phyloP scores from a whole-genome alignment of 2,797 vertebrate species.

The Manis pentadactyla region DNA sequence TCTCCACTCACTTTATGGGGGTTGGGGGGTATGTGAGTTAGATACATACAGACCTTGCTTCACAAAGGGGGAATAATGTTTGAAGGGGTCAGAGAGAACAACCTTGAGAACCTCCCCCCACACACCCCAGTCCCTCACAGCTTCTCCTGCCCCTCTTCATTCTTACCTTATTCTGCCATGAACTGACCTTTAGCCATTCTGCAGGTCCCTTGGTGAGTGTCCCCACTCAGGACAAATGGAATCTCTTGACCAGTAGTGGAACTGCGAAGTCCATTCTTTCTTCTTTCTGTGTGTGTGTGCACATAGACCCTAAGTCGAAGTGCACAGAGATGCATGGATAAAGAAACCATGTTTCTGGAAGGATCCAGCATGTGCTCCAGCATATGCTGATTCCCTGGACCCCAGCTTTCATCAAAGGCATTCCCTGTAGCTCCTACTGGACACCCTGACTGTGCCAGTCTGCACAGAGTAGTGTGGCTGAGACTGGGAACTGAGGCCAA shows the following conservation, averaged over 20 bases:
- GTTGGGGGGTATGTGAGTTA: neutral
- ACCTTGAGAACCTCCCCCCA: neutral
- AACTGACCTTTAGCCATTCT: neutral
- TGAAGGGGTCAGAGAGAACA: conserved; percentile 62
- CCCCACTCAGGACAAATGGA: neutral
- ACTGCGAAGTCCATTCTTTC: neutral
- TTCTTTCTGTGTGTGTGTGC: neutral
- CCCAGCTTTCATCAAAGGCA: neutral
- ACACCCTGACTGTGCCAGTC: neutral
- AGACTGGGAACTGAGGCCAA: neutral
- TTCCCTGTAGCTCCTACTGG: neutral
- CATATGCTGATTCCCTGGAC: neutral
- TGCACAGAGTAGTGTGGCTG: no score
- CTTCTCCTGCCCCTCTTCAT: neutral
- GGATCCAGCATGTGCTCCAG: neutral
- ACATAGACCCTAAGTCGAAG: neutral
- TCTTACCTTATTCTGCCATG: conserved; percentile 54
- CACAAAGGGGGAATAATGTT: neutral
- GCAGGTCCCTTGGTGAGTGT: neutral
- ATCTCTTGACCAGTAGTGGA: neutral
- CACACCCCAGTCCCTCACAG: neutral
- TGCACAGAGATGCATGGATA: neutral
- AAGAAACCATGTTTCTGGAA: conserved; percentile 24
- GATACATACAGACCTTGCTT: neutral
- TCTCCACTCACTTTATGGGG: neutral